Conservation (phyloP, 2,797 vertebrate genomes). For the Nyctibius grandis region DNA sequence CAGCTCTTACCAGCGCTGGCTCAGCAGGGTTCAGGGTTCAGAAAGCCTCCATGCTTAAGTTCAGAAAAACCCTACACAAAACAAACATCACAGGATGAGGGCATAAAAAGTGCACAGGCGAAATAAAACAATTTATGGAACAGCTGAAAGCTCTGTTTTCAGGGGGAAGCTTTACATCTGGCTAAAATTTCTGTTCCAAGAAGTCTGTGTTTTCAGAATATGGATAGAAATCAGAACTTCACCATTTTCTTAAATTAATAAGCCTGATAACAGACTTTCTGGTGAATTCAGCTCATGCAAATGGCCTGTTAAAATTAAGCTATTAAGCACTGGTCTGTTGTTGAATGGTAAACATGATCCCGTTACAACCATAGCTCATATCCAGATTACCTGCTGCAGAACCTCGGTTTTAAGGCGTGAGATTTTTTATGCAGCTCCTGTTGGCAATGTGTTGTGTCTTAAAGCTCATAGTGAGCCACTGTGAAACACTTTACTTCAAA, state of each 20-base stretch:
- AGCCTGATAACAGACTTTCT: background rate
- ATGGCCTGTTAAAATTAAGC: background rate
- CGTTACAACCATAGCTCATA: background rate
- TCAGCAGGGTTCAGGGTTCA: background rate
- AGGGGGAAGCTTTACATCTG: background rate
- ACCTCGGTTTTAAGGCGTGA: background rate
- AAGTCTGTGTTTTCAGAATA: background rate
- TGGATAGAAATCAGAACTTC: background rate
- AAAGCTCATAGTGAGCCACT: background rate
- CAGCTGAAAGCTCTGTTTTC: background rate
- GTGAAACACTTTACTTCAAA: background rate
- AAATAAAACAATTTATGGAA: background rate
- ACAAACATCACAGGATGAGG: background rate
- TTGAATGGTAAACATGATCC: background rate
- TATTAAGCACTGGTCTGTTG: background rate
- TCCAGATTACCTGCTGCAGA: background rate
- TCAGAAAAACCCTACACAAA: background rate
- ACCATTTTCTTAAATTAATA: background rate
- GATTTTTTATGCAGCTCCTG: background rate
- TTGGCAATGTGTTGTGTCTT: background rate
- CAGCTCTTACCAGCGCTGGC: background rate
- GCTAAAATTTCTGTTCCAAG: background rate
- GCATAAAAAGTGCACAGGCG: background rate
- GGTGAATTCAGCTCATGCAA: background rate
- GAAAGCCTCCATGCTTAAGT: background rate